Conservation (phyloP, 2,797 vertebrate genomes). For the Helicolenus hilgendorfi region DNA sequence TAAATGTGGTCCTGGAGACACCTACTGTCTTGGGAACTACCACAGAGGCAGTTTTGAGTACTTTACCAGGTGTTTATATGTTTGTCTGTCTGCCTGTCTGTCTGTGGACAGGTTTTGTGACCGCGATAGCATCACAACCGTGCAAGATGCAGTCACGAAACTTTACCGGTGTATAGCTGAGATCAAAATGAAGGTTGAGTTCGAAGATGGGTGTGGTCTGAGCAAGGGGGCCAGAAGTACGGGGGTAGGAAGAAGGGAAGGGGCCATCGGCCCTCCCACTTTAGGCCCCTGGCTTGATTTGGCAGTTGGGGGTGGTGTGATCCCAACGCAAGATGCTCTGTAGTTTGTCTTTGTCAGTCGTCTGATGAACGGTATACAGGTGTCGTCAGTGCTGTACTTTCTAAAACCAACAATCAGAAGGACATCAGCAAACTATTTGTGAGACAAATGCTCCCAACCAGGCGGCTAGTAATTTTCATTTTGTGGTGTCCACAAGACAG, state of each 20-base stretch:
- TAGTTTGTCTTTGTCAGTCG: not conserved
- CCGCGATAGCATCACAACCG: not conserved
- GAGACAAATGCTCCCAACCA: constrained; percentile 45
- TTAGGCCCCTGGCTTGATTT: not conserved
- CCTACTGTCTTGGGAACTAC: not conserved
- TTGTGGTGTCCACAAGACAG: constrained; percentile 56
- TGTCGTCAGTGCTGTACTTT: constrained; percentile 16
- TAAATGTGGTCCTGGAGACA: not conserved
- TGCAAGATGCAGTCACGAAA: not conserved
- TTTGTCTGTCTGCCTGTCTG: too few species aligned
- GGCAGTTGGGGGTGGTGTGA: not conserved
- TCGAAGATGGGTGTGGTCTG: not conserved
- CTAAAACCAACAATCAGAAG: constrained; percentile 36
- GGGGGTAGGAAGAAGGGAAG: not conserved
- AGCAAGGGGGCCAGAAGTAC: not conserved
- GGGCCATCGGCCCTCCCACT: not conserved
- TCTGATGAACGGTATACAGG: constrained; percentile 3
- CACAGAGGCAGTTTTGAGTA: not conserved
- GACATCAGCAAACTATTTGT: constrained; percentile 15
- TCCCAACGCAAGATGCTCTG: not conserved
- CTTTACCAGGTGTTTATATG: not conserved
- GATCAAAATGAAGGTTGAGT: not conserved
- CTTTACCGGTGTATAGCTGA: not conserved
- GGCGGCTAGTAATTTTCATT: constrained; percentile 42
- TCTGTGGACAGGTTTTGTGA: not conserved